Evolutionary conservation across 2,888 invertebrate genomes (phyloP).

Genomic region (Rhagium mordax): DNA sequence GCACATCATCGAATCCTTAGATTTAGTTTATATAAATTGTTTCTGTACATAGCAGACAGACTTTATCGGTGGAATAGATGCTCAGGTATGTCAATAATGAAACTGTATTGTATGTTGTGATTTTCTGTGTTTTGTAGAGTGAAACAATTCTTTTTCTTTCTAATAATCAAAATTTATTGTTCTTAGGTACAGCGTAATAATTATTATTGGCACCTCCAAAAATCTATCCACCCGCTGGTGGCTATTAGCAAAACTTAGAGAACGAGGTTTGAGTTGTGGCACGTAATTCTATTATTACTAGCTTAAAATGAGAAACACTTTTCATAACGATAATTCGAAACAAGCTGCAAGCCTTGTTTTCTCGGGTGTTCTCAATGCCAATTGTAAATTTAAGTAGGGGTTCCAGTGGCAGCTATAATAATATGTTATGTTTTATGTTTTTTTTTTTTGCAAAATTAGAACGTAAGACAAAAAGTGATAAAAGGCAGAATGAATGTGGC

Average conservation of each 20-base stretch:
- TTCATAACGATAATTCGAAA: no score
- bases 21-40: constrained; percentile 34
- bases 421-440: no score
- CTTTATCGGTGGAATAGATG: constrained; percentile 71
- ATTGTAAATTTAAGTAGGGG: not conserved
- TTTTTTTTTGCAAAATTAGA: no score
- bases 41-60: constrained; percentile 57
- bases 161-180: not conserved
- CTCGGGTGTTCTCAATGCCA: not conserved
- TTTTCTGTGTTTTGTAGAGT: constrained; percentile 23
- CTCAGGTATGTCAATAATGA: constrained; percentile 74
- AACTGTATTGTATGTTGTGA: constrained; percentile 37
- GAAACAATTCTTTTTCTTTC: not conserved
- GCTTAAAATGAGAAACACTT: not conserved
- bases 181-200: not conserved
- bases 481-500: no score
- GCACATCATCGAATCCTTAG: constrained; percentile 8
- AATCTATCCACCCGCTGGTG: not conserved
- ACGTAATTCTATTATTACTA: not conserved
- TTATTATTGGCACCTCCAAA: not conserved
- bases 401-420: not conserved
- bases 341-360: not conserved
- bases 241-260: not conserved
- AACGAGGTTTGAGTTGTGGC: not conserved
- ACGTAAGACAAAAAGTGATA: no score